These are phyloP conservation scores for Carassius gibelio DNA, from an alignment of 2,113 vertebrate species.

Conservation along the genomic window DNA sequence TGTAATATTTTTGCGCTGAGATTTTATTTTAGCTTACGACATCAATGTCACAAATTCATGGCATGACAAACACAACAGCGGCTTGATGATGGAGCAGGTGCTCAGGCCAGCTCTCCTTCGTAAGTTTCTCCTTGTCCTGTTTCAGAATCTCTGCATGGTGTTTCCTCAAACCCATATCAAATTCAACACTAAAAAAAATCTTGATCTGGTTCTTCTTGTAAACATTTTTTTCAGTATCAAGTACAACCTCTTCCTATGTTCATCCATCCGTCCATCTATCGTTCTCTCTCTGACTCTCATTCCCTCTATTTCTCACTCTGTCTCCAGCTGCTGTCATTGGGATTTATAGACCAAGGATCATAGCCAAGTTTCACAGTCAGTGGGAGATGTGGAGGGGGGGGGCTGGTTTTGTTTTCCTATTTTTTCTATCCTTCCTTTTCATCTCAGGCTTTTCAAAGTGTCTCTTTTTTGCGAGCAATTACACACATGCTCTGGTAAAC, in stretches of 20 bases:
- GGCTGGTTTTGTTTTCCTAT: slow-evolving; percentile 57
- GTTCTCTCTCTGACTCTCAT: slow-evolving; percentile 57
- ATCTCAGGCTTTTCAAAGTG: slow-evolving; percentile 6
- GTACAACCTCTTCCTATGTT: background rate
- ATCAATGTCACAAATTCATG: background rate
- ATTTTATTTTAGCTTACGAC: background rate
- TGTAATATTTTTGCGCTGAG: background rate
- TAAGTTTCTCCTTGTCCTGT: background rate
- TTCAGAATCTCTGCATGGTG: background rate
- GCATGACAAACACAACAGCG: background rate
- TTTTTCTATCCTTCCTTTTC: slow-evolving; percentile 27
- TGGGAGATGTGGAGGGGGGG: background rate
- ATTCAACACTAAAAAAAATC: background rate
- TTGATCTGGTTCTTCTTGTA: background rate
- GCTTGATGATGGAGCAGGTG: background rate
- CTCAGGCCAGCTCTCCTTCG: background rate
- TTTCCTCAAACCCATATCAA: background rate
- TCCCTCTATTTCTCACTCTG: slow-evolving; percentile 54
- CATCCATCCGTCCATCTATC: background rate
- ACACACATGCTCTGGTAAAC: slow-evolving; percentile 29
- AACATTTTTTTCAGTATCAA: background rate
- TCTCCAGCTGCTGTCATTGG: slow-evolving; percentile 70
- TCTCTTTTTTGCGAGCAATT: slow-evolving; percentile 29
- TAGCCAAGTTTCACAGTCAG: background rate
- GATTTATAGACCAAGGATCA: slow-evolving; percentile 69